These are phyloP conservation scores for Gymnocypris eckloni DNA, from an alignment of 2,797 vertebrate species.

Conservation along the genomic window DNA sequence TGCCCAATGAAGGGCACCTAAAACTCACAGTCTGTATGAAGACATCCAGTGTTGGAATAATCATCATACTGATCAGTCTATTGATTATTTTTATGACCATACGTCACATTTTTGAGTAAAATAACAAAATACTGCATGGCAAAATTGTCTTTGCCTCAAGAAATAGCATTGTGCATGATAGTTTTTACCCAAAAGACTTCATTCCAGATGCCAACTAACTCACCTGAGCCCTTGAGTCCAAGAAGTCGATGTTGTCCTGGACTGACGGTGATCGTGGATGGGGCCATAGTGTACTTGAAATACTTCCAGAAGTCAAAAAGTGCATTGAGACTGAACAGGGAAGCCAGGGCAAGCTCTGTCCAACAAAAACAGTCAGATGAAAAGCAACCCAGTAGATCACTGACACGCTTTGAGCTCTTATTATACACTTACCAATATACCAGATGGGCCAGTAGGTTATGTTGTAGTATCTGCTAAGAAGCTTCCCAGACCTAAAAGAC, in stretches of 20 bases:
- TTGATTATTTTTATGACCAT: background rate
- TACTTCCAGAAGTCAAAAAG: slow-evolving; percentile 97
- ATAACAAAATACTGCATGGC: no score
- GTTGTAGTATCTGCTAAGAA: slow-evolving; percentile 90
- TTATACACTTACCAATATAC: slow-evolving; percentile 90
- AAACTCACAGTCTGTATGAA: background rate
- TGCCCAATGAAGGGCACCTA: background rate
- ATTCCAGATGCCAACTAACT: background rate
- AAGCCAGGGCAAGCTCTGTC: slow-evolving; percentile 88
- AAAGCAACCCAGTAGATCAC: slow-evolving; percentile 2
- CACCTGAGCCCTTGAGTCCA: slow-evolving; percentile 81
- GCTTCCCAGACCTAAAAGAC: slow-evolving; percentile 86
- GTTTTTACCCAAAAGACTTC: background rate
- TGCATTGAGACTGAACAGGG: slow-evolving; percentile 92
- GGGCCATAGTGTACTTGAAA: slow-evolving; percentile 93
- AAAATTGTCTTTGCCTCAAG: background rate
- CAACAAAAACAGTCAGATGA: background rate
- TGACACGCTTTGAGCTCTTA: background rate
- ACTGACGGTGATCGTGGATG: slow-evolving; percentile 79
- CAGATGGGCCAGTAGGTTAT: slow-evolving; percentile 92
- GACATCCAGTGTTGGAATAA: background rate
- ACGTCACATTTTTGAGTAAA: background rate
- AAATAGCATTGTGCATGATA: background rate
- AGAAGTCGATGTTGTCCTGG: slow-evolving; percentile 87
- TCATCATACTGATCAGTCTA: background rate